These are phyloP conservation scores for Anser brachyrhynchus DNA, from an alignment of 2,113 vertebrate species.

Conservation along the genomic window DNA sequence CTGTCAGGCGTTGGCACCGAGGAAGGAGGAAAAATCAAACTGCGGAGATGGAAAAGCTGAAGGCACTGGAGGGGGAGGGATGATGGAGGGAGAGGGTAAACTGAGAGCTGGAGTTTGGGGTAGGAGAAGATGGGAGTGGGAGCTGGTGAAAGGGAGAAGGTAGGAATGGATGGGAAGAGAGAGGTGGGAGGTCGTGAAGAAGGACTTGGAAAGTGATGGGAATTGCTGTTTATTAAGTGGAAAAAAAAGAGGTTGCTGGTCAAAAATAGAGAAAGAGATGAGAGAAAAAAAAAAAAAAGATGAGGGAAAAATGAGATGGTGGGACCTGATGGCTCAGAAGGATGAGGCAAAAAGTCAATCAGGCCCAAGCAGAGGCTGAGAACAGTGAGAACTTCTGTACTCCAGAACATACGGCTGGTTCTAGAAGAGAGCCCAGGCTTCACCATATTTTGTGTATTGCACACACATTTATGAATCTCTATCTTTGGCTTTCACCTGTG, in stretches of 20 bases:
- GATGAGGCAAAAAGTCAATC: not conserved
- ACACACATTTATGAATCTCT: constrained; percentile 10
- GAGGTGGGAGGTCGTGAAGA: not conserved
- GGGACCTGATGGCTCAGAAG: not conserved
- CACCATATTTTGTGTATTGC: constrained; percentile 4
- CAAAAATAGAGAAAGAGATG: not conserved
- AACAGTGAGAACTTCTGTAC: not conserved
- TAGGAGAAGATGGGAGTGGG: not conserved
- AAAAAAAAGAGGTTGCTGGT: not conserved
- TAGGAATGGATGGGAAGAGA: not conserved
- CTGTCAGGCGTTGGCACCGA: constrained; percentile 18
- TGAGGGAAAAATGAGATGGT: not conserved
- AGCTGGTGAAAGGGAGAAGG: not conserved
- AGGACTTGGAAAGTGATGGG: not conserved
- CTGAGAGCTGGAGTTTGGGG: not conserved
- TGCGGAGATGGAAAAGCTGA: not conserved
- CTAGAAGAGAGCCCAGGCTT: not conserved
- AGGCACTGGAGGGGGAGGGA: not conserved
- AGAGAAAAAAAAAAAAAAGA: not conserved
- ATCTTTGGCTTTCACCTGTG: constrained; percentile 53
- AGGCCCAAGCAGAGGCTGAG: not conserved
- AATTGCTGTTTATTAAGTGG: not conserved
- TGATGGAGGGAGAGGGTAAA: not conserved
- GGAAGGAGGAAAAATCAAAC: constrained; percentile 11
- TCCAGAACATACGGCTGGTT: not conserved